Conservation (phyloP, 2,888 invertebrate genomes). For the Apoda limacodes region DNA sequence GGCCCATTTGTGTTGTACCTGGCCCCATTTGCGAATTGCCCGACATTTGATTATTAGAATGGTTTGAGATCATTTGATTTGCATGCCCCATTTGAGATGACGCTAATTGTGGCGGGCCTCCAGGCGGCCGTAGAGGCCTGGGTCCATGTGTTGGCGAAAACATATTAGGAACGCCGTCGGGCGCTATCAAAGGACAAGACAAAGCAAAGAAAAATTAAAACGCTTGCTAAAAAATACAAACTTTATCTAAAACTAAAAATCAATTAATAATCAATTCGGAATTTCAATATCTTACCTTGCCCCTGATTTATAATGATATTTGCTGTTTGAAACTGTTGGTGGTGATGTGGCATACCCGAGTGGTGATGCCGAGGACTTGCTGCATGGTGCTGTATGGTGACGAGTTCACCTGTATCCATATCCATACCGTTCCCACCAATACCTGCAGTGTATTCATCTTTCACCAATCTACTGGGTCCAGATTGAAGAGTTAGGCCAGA, state of each 20-base stretch:
- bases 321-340: slow-evolving; percentile 54
- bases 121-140: slow-evolving; percentile 44
- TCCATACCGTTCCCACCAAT: slow-evolving; percentile 72
- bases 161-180: slow-evolving; percentile 61
- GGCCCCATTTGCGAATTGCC: slow-evolving; percentile 29
- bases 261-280: slow-evolving; percentile 8
- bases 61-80: slow-evolving; percentile 31
- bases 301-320: slow-evolving; percentile 63
- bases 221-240: slow-evolving; percentile 18
- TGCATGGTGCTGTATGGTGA: slow-evolving; percentile 62
- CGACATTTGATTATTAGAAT: slow-evolving; percentile 22
- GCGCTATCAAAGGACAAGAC: slow-evolving; percentile 53
- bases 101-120: slow-evolving; percentile 33
- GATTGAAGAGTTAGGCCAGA: slow-evolving; percentile 92
- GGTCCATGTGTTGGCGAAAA: slow-evolving; percentile 55
- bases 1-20: slow-evolving; percentile 28
- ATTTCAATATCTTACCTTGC: slow-evolving; percentile 42
- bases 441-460: slow-evolving; percentile 92
- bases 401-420: slow-evolving; percentile 62
- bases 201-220: slow-evolving; percentile 34
- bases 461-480: slow-evolving; percentile 85
- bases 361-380: slow-evolving; percentile 62
- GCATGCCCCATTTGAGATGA: slow-evolving; percentile 37
- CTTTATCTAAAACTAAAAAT: slow-evolving; percentile 7
- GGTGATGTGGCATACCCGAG: slow-evolving; percentile 51